phyloP scores from a whole-genome alignment of 2,888 invertebrate species.

The Ethmia dodecea region DNA sequence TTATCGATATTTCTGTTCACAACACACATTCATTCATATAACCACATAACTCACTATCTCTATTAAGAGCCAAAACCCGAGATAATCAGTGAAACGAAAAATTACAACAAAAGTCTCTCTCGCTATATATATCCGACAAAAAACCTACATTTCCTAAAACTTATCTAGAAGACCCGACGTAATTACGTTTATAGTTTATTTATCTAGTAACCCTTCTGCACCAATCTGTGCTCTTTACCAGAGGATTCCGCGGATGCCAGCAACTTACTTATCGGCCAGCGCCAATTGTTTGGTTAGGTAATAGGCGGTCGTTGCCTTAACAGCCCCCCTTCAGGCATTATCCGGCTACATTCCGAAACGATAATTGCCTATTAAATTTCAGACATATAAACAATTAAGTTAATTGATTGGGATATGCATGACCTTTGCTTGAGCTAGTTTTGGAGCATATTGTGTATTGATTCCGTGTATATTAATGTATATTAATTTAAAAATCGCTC shows the following conservation, averaged over 20 bases:
- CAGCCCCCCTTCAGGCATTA: conserved; percentile 32
- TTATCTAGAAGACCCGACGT: no score
- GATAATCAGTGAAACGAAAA: no score
- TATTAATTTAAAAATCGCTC: no score
- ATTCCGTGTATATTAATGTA: no score
- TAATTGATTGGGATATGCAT: conserved; percentile 49
- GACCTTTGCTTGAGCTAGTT: not conserved
- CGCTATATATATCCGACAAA: no score
- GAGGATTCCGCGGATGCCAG: conserved; percentile 39
- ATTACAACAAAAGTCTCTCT: no score
- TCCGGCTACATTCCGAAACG: conserved; percentile 40
- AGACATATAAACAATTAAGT: conserved; percentile 46
- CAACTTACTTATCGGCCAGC: conserved; percentile 56
- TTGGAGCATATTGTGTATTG: not conserved
- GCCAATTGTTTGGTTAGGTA: conserved; percentile 71
- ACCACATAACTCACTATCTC: no score
- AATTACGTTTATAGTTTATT: no score
- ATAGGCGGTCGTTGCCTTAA: conserved; percentile 38
- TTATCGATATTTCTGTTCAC: no score
- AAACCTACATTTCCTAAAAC: no score
- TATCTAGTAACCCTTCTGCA: not conserved
- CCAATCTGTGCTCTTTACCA: conserved; percentile 6
- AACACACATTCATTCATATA: no score
- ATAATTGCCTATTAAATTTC: conserved; percentile 60
- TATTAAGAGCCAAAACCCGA: no score